Conservation (phyloP, 2,797 vertebrate species). For the Potorous gilbertii region DNA sequence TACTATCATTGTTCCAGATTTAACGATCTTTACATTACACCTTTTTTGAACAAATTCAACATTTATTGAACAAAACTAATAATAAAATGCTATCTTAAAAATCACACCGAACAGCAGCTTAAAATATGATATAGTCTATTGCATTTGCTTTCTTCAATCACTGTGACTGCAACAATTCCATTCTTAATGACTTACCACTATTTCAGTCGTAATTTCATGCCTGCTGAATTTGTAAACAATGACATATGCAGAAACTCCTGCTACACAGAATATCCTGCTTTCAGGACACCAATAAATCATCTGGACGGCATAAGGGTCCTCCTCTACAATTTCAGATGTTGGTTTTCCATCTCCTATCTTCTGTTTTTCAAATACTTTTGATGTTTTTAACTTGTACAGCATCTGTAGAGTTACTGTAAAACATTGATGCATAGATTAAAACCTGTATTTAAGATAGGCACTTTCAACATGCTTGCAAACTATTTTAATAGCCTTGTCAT, state of each 20-base stretch:
- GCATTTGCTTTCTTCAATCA: slow-evolving; percentile 31
- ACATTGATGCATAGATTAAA: slow-evolving; percentile 73
- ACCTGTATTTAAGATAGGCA: slow-evolving; percentile 43
- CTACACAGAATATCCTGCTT: slow-evolving; percentile 96
- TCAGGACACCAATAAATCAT: slow-evolving; percentile 98
- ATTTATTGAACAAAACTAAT: slow-evolving; percentile 48
- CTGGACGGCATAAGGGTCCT: slow-evolving; percentile 96
- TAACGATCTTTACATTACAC: not conserved
- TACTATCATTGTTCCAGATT: not conserved
- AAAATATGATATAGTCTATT: not conserved
- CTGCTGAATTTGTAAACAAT: slow-evolving; percentile 97
- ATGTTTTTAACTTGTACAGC: slow-evolving; percentile 98
- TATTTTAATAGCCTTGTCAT: not conserved
- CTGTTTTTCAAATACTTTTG: slow-evolving; percentile 97
- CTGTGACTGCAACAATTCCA: slow-evolving; percentile 56
- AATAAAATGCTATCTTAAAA: slow-evolving; percentile 61
- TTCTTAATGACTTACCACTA: slow-evolving; percentile 90
- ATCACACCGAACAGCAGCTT: slow-evolving; percentile 22
- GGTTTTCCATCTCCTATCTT: slow-evolving; percentile 90
- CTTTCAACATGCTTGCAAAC: not conserved
- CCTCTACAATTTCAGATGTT: slow-evolving; percentile 92
- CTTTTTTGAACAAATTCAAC: slow-evolving; percentile 31
- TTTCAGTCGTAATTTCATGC: slow-evolving; percentile 94
- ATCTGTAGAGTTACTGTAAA: slow-evolving; percentile 97
- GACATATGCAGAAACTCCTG: slow-evolving; percentile 95